Evolutionary conservation across 2,888 invertebrate genomes (phyloP), one percentile per base, ranked within the genome.

Genomic region (Eurytoma adleriae): DNA sequence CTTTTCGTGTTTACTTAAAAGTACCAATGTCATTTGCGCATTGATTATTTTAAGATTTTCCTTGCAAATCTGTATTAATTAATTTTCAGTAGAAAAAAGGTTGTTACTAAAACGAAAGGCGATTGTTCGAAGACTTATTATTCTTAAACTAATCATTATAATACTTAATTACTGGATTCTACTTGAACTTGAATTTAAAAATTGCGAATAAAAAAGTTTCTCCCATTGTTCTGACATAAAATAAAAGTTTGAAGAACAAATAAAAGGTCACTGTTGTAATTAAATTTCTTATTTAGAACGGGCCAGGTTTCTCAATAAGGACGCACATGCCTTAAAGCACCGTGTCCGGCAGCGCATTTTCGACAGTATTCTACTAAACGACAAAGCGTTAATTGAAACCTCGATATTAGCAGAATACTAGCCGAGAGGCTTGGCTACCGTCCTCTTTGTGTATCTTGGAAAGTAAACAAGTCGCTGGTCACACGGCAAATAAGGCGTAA

Each of bases 401-500:
- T 85, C 79, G 84, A 86, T 85, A 86, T 86, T 85, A 87, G 82
- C 62, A 68, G 81, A 78, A 80, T 80, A 80, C 83, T 81, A 59
- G 20, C 14, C 20, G 20, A 48, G 62, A 57, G 73, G 70, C 76
- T 59, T 66, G 30, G 16, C 40, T n/a, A 1, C 40, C 48, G 75
- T 81, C 69, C 75, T 78, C 20, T 64, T 64, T 84, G 84, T 85
- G 84, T 85, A 83, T 87, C 85, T 87, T 87, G 81, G 84, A 85
- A 85, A 85, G 87, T 84, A 87, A 88, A 88, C 87, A 87, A 85
- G 85, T 85, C 84, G 84, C 82, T 85, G 86, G 86, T 85, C 83
- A 82, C 80, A 83, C 71, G 77, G 86, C 86, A 89, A 87, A 88
- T 88, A 88, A 85, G 85, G 85, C 85, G 85, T 87, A 87, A 88